Base-by-base conservation (phyloP, 2,113 vertebrate genomes). In the Uria aalge region DNA sequence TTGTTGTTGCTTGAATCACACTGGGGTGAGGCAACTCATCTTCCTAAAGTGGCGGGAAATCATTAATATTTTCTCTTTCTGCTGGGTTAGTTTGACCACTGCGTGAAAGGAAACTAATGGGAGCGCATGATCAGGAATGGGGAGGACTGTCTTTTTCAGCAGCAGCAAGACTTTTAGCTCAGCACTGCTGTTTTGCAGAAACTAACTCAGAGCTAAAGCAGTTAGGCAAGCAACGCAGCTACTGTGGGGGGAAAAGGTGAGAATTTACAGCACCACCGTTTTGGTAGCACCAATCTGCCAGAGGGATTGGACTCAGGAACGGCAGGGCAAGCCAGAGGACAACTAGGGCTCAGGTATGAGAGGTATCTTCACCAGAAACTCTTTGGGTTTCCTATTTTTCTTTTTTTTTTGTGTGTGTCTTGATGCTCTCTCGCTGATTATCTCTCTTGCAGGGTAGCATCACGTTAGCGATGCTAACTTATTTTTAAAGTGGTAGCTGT, bases 231-330 rank as follows among this genome's bases (percentile, higher is more conserved):
- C 29, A 32, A 8, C 13, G 5, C 43, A 3, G 24, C 0, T 8
- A 32, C 4, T 5, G 26, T 0, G 0, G 27, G 26, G n/a, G n/a
- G 1, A 4, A 24, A 34, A 50, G n/a, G 52, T 0, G 10, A 34
- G 71, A 55, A 15, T 14, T 17, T 38, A 4, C 9, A 56, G 67
- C 45, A 29, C 5, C 55, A 20, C n/a, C 0, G 3, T 30, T 48
- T 38, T 23, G 40, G 59, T 23, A 30, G 43, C 72, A 47, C 9
- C 5, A 1, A 4, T 21, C 63, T 52, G 77, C 34, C 50, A 16
- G 52, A 21, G 38, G 1, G 10, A 30, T 3, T 13, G 40, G 21
- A 24, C 38, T 22, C 56, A 32, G 38, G 52, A 60, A 19, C 0
- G 11, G 66, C 45, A 29, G 66, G 26, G 40, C 34, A 30, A 59